Evolutionary conservation across 1,140 invertebrate genomes (phyloP).

Genomic region (Polyergus mexicanus): DNA sequence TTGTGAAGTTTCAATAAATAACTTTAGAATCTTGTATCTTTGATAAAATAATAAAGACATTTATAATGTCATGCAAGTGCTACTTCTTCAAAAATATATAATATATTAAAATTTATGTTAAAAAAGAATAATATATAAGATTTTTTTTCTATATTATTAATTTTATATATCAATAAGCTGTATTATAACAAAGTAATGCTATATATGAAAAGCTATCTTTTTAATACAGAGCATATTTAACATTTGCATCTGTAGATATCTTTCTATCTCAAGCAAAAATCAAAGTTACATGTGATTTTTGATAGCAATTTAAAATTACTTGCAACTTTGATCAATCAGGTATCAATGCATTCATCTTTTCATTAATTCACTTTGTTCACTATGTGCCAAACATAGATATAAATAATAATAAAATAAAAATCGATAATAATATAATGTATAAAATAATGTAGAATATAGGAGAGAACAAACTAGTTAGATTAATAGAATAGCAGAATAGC

Average conservation of each 20-base stretch:
- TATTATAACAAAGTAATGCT: constrained; percentile 19
- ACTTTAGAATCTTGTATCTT: no score
- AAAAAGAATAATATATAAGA: constrained; percentile 8
- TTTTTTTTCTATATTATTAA: constrained; percentile 8
- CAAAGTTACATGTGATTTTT: not conserved
- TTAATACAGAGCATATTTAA: constrained; percentile 18
- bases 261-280: constrained; percentile 7
- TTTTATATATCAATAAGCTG: not conserved
- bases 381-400: constrained; percentile 15
- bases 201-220: constrained; percentile 15
- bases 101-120: not conserved
- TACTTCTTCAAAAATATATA: not conserved
- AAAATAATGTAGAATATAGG: not conserved
- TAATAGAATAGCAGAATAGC: not conserved
- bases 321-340: not conserved
- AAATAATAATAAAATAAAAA: not conserved
- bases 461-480: not conserved
- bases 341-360: not conserved
- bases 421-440: not conserved
- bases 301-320: not conserved
- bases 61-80: no score
- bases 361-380: not conserved
- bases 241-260: constrained; percentile 16
- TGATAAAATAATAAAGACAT: no score
- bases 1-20: no score